phyloP scores from a whole-genome alignment of 2,113 vertebrate species.

The Pipa parva region DNA sequence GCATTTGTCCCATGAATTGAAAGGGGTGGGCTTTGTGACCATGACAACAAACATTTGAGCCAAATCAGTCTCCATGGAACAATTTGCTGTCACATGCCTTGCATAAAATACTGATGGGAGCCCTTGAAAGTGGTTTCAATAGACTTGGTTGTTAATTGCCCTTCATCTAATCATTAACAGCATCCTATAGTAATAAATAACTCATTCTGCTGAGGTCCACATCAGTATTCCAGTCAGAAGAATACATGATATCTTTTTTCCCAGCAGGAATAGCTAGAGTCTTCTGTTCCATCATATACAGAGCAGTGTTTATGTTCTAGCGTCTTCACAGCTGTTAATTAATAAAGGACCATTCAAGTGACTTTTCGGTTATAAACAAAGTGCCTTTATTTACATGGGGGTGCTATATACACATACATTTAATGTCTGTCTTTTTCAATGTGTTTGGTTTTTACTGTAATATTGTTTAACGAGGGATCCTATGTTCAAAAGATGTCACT shows the following conservation, averaged over 20 bases:
- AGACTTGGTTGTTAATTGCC: constrained; percentile 52
- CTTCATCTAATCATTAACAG: constrained; percentile 57
- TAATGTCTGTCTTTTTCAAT: too few species aligned
- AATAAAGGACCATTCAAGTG: too few species aligned
- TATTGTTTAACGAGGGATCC: too few species aligned
- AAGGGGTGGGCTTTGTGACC: constrained; percentile 49
- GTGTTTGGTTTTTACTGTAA: too few species aligned
- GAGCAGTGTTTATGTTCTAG: too few species aligned
- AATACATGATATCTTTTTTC: not conserved
- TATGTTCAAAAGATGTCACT: too few species aligned
- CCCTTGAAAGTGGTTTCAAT: constrained; percentile 54
- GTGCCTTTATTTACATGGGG: too few species aligned
- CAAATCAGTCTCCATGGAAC: constrained; percentile 47
- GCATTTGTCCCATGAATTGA: constrained; percentile 38
- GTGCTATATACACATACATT: too few species aligned
- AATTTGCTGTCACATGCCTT: constrained; percentile 48
- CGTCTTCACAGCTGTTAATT: too few species aligned
- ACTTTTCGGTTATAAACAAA: too few species aligned
- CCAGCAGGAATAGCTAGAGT: too few species aligned
- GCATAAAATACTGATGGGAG: constrained; percentile 53
- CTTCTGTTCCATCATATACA: too few species aligned
- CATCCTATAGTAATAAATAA: constrained; percentile 53
- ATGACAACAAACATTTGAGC: constrained; percentile 59
- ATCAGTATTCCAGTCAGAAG: constrained; percentile 4
- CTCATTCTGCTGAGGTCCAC: constrained; percentile 38